Conservation (phyloP, 2,888 invertebrate species). For the Archips crataeganus region DNA sequence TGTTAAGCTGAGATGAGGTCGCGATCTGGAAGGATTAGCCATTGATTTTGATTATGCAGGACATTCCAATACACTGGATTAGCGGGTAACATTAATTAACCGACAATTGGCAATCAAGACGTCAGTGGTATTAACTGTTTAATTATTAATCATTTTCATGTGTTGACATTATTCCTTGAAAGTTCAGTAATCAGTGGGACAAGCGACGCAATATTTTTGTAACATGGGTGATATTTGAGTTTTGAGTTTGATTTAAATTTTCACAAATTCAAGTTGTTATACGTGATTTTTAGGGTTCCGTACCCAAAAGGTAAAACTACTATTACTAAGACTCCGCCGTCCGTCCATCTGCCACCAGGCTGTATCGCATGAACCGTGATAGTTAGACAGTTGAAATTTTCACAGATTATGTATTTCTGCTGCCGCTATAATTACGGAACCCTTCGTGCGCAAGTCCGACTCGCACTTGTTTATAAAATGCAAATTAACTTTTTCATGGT, state of each 20-base stretch:
- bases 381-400: too few relatives aligned
- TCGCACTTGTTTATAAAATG: too few relatives aligned
- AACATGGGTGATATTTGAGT: too few relatives aligned
- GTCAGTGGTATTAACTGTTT: slow-evolving; percentile 18
- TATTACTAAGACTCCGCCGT: too few relatives aligned
- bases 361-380: too few relatives aligned
- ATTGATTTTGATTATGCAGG: slow-evolving; percentile 38
- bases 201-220: neutral
- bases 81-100: slow-evolving; percentile 31
- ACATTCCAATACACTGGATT: slow-evolving; percentile 32
- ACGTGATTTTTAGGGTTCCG: too few relatives aligned
- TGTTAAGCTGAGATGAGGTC: slow-evolving; percentile 20
- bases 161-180: neutral
- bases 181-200: neutral
- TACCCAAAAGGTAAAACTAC: neutral
- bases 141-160: slow-evolving; percentile 31
- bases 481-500: neutral
- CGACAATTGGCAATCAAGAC: slow-evolving; percentile 36
- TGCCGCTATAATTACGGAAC: too few relatives aligned
- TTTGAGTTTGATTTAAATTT: too few relatives aligned
- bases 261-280: too few relatives aligned
- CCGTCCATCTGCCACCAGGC: too few relatives aligned
- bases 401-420: too few relatives aligned
- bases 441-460: too few relatives aligned
- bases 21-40: slow-evolving; percentile 31